Base-by-base conservation (phyloP, 2,888 invertebrate genomes). In the Melinaea menophilus region DNA sequence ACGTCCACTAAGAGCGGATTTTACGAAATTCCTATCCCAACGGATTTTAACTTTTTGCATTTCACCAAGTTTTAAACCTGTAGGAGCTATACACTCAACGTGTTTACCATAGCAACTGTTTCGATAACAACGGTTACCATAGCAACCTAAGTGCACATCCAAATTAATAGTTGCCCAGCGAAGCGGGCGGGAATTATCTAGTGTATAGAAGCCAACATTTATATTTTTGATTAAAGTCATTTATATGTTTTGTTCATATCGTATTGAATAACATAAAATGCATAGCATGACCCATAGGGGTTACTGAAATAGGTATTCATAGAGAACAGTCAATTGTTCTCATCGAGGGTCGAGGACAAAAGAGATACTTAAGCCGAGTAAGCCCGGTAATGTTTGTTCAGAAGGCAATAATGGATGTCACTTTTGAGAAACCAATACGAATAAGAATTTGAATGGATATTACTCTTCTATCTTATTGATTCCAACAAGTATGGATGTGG, bases 321-420 rank as follows among this genome's bases (percentile, higher is more conserved):
- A 67, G 65, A 67, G 65, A 67, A 67, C 58, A 61, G 63, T 61
- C 67, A 61, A 67, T 65, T 67, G 65, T 65, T 62, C 61, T 46
- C 63, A 65, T 61, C 63, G 59, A 56, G 48, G 65, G 51, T 51
- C 12, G 60, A 54, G 73, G 70, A 79, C 79, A 79, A 81, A 79
- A 78, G 75, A 73, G 71, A 72, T 74, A 73, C 78, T 81, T 80
- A 82, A 81, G 78, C 76, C 70, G 64, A 66, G 71, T 69, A 69
- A 73, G 72, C 71, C 68, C 77, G 78, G 77, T 79, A 78, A 82
- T 88, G 86, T 88, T 90, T 89, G 88, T 77, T 76, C 81, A 76
- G 81, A 78, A 84, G 82, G 85, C 88, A 90, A 90, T 89, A 88
- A 88, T 82, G 84, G 85, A 73, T 78, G 73, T 75, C 84, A 78